phyloP scores from a whole-genome alignment of 2,888 invertebrate genomes.

The Therioaphis trifolii region DNA sequence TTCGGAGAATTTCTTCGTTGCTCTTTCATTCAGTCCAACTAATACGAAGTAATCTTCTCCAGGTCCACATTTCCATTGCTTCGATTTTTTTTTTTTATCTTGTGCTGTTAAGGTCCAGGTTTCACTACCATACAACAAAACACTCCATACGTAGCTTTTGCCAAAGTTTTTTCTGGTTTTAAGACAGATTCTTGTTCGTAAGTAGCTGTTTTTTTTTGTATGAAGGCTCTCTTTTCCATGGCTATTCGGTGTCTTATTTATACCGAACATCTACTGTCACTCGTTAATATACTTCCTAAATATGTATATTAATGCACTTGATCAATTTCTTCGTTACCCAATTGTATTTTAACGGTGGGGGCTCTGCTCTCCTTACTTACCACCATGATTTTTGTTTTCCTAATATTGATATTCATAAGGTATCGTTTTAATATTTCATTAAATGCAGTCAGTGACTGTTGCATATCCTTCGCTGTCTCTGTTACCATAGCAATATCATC shows the following conservation, averaged over 20 bases:
- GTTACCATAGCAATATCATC: constrained; percentile 45
- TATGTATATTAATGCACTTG: constrained; percentile 27
- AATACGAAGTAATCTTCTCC: constrained; percentile 5
- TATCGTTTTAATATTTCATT: constrained; percentile 42
- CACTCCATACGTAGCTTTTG: constrained; percentile 16
- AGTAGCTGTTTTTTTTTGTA: constrained; percentile 29
- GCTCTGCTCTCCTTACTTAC: constrained; percentile 7
- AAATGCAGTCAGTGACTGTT: constrained; percentile 13
- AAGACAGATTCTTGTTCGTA: constrained; percentile 28
- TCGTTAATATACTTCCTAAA: constrained; percentile 40
- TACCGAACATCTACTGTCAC: constrained; percentile 37
- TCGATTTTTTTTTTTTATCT: background rate
- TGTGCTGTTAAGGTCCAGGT: background rate
- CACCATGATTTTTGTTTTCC: constrained; percentile 43
- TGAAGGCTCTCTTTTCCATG: constrained; percentile 25
- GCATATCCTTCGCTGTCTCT: constrained; percentile 24
- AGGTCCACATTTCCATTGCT: constrained; percentile 9
- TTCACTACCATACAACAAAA: background rate
- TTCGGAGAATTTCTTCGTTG: constrained; percentile 7
- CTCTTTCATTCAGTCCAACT: background rate
- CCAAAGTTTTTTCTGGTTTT: constrained; percentile 23
- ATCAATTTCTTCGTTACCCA: constrained; percentile 5
- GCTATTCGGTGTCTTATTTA: constrained; percentile 34
- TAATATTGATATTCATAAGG: constrained; percentile 43
- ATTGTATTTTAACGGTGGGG: constrained; percentile 9